These are phyloP conservation scores for Tenthredo mesomela DNA, from an alignment of 2,888 invertebrate genomes.

Conservation along the genomic window DNA sequence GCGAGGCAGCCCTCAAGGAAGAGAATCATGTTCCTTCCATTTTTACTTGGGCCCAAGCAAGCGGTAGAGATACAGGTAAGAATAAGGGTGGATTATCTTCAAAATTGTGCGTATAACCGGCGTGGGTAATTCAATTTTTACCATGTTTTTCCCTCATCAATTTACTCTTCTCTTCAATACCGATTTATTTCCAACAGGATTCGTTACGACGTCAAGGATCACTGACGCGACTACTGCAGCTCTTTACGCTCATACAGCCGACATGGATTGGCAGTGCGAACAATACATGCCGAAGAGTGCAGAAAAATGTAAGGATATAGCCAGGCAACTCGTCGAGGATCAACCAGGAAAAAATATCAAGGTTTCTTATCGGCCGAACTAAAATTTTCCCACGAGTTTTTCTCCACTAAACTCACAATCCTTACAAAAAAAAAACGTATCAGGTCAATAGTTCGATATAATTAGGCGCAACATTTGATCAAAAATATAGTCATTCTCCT, in stretches of 20 bases:
- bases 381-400: neutral
- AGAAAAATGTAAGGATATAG: conserved; percentile 89
- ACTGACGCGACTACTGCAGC: conserved; percentile 94
- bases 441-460: neutral
- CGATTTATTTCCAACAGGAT: conserved; percentile 76
- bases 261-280: conserved; percentile 92
- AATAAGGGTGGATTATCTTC: neutral
- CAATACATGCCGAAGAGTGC: conserved; percentile 81
- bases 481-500: neutral
- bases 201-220: conserved; percentile 93
- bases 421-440: no score
- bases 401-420: neutral
- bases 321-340: conserved; percentile 89
- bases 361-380: conserved; percentile 74
- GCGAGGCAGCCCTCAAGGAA: conserved; percentile 81
- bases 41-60: conserved; percentile 86
- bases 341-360: conserved; percentile 88
- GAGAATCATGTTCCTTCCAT: conserved; percentile 83
- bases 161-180: neutral
- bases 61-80: conserved; percentile 80
- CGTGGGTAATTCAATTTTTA: neutral
- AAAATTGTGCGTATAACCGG: neutral
- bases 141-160: neutral
- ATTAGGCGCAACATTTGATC: neutral
- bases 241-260: conserved; percentile 87